Percentiles rank a stretch among this genome's conserved stretches.
phyloP scores from a whole-genome alignment of 2,113 vertebrate species.

The Anas platyrhynchos region DNA sequence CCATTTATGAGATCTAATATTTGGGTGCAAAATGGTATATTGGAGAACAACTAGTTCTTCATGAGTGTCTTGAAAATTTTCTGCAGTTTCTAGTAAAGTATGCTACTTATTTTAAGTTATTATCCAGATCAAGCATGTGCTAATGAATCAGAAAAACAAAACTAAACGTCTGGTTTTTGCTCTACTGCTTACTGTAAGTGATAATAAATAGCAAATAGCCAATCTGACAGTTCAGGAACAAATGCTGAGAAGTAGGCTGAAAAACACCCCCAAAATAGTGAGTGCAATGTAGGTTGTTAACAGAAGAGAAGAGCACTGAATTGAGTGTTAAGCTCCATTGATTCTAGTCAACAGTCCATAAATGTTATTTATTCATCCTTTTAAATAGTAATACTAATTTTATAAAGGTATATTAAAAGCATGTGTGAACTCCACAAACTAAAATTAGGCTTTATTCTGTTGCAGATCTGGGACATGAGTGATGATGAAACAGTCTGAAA shows the following conservation, averaged over 20 bases:
- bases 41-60: neutral
- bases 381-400: neutral
- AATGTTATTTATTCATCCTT: neutral
- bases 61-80: neutral
- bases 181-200: neutral
- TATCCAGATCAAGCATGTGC: neutral
- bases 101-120: neutral
- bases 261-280: neutral
- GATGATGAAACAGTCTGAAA: slow-evolving; percentile 94
- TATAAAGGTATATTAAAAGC: neutral
- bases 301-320: neutral
- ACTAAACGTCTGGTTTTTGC: neutral
- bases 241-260: neutral
- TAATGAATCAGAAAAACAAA: neutral
- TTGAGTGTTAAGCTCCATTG: neutral
- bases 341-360: neutral
- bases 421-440: neutral
- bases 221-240: neutral
- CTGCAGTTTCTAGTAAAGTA: neutral
- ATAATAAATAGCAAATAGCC: neutral
- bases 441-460: neutral
- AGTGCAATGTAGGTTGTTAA: neutral
- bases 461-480: slow-evolving; percentile 99
- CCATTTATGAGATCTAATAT: neutral
- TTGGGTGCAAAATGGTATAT: neutral